phyloP scores from a whole-genome alignment of 2,888 invertebrate genomes.

The Eristalis pertinax region DNA sequence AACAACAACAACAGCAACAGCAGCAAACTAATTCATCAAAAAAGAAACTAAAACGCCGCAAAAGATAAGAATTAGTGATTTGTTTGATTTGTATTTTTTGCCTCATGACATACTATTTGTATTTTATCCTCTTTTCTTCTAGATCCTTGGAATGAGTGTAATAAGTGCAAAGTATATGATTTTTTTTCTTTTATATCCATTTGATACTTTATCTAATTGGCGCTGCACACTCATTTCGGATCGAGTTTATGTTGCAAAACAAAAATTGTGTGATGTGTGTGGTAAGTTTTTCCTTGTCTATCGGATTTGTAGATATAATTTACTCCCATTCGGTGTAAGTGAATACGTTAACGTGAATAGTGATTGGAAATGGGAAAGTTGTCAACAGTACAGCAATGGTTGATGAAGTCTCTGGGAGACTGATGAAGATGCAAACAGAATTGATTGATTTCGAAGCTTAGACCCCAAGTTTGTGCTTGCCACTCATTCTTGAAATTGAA shows the following conservation, averaged over 20 bases:
- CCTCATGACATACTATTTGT: constrained; percentile 80
- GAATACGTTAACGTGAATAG: constrained; percentile 11
- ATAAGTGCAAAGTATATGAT: not conserved
- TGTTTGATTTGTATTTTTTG: constrained; percentile 81
- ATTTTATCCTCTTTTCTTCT: constrained; percentile 75
- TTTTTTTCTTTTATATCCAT: not conserved
- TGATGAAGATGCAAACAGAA: too few relatives aligned
- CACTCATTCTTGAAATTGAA: too few relatives aligned
- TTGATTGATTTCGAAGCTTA: too few relatives aligned
- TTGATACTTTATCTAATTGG: not conserved
- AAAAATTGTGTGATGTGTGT: constrained; percentile 56
- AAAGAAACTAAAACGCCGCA: constrained; percentile 81
- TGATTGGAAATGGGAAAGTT: not conserved
- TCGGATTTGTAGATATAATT: constrained; percentile 1
- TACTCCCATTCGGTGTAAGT: constrained; percentile 25
- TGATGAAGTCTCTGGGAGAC: too few relatives aligned
- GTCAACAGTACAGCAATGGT: too few relatives aligned
- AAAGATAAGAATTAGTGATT: constrained; percentile 82
- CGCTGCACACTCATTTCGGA: constrained; percentile 39
- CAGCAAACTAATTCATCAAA: constrained; percentile 77
- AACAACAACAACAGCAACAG: constrained; percentile 44
- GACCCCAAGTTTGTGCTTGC: too few relatives aligned
- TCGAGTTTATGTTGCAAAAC: constrained; percentile 16
- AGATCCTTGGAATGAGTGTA: constrained; percentile 64
- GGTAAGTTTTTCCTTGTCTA: not conserved